Base-by-base conservation (phyloP, 2,888 invertebrate genomes). In the Nymphalis c-album region DNA sequence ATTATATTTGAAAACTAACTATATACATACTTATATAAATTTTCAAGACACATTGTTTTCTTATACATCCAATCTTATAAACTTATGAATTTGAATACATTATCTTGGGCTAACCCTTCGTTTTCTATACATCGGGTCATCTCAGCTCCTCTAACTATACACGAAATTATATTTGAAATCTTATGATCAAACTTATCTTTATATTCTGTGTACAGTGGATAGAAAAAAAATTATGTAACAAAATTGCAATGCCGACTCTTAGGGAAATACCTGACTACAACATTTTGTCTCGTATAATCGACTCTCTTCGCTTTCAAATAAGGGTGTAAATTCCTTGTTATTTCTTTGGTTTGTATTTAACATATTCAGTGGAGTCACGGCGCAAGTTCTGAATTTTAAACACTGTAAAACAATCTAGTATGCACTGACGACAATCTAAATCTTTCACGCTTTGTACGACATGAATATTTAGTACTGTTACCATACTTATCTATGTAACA, bases 341-440 rank as follows among this genome's bases (percentile, higher is more conserved):
- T 50, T 60, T 63, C 47, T 50, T 8, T 18, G 50, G n/a, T 50
- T 57, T 61, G 46, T 58, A 40, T 26, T 67, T 53, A 64, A 67
- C 55, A 63, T 67, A 67, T 61, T 66, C 55, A 66, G 67, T 22
- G 57, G 67, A 60, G 47, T 67, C 60, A 61, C 53, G 60, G 53
- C 60, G 50, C 70, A 61, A 50, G 70, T 67, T n/a, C 58, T 70
- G 70, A 67, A 70, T 70, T 40, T 57, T 64, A 70, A 70, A 50
- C 57, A 13, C 46, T 13, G 40, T 58, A 18, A 18, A 61, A 65
- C 58, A 50, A 66, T 62, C 66, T 63, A 67, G 60, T 66, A 65
- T 63, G 62, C 63, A 31, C 50, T 18, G 57, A 58, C 63, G 67
- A 58, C 67, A 17, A 17, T 22, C 61, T 67, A 67, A 67, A 67